phyloP scores from a whole-genome alignment of 2,113 vertebrate genomes.

The Sinocyclocheilus grahami region DNA sequence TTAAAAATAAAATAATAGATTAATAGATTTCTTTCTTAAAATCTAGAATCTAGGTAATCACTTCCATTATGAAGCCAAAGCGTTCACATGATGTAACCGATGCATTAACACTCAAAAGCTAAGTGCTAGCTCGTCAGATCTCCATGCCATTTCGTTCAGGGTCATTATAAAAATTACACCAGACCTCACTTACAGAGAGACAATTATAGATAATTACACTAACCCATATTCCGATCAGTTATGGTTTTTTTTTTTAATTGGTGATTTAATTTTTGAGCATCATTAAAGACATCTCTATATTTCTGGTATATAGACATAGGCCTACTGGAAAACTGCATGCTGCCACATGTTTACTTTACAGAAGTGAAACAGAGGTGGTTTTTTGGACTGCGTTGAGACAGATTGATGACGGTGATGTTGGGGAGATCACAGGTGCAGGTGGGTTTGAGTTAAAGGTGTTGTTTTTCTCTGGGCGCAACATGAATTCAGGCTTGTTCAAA shows the following conservation, averaged over 20 bases:
- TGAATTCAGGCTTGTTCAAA: constrained; percentile 32
- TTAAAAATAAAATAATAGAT: not conserved
- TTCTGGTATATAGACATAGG: not conserved
- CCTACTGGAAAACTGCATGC: not conserved
- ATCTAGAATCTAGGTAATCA: constrained; percentile 21
- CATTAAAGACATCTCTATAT: not conserved
- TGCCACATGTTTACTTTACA: not conserved
- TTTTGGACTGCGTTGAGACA: not conserved
- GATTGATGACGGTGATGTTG: not conserved
- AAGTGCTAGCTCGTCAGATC: constrained; percentile 42
- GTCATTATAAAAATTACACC: constrained; percentile 46
- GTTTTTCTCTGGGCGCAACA: constrained; percentile 6
- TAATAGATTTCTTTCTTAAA: constrained; percentile 12
- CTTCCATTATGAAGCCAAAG: constrained; percentile 23
- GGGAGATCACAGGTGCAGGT: constrained; percentile 26
- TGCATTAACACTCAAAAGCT: constrained; percentile 39
- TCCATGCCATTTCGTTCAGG: constrained; percentile 34
- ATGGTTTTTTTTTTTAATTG: not conserved
- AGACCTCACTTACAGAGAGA: constrained; percentile 34
- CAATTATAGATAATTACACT: constrained; percentile 46
- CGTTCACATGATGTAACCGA: constrained; percentile 22
- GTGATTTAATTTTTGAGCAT: not conserved
- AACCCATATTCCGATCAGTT: constrained; percentile 12
- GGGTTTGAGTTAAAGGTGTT: constrained; percentile 23
- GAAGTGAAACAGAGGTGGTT: not conserved